Evolutionary conservation across 2,888 invertebrate genomes (phyloP).

Genomic region (Ornithoptera alexandrae): DNA sequence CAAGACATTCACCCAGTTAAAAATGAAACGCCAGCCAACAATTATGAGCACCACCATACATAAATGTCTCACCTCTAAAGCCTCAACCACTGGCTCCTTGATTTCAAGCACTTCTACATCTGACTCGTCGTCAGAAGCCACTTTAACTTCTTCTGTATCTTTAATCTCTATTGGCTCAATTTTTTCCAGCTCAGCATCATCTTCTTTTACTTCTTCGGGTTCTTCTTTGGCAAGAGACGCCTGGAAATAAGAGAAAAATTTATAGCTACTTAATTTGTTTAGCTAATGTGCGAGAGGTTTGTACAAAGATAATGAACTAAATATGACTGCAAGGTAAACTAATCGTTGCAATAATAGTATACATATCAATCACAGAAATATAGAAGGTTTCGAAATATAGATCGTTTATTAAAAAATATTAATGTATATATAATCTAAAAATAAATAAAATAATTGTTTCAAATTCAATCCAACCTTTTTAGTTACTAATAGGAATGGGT

Average conservation of each 20-base stretch:
- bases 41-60: too few species aligned
- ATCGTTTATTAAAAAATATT: too few species aligned
- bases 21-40: too few species aligned
- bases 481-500: not conserved
- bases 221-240: slow-evolving; percentile 61
- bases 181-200: slow-evolving; percentile 45
- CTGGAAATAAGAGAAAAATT: slow-evolving; percentile 37
- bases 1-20: too few species aligned
- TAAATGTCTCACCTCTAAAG: slow-evolving; percentile 52
- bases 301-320: too few species aligned
- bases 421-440: too few species aligned
- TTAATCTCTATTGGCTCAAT: slow-evolving; percentile 67
- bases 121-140: slow-evolving; percentile 65
- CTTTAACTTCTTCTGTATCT: slow-evolving; percentile 67
- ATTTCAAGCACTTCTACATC: slow-evolving; percentile 65
- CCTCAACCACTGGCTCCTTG: slow-evolving; percentile 39
- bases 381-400: too few species aligned
- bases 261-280: too few species aligned
- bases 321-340: not conserved
- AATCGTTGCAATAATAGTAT: not conserved
- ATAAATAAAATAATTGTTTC: too few species aligned
- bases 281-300: not conserved
- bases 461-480: not conserved
- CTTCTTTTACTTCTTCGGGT: slow-evolving; percentile 40
- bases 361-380: too few species aligned